These are phyloP conservation scores for Euclidia mi DNA, from an alignment of 2,888 invertebrate species.

Conservation along the genomic window DNA sequence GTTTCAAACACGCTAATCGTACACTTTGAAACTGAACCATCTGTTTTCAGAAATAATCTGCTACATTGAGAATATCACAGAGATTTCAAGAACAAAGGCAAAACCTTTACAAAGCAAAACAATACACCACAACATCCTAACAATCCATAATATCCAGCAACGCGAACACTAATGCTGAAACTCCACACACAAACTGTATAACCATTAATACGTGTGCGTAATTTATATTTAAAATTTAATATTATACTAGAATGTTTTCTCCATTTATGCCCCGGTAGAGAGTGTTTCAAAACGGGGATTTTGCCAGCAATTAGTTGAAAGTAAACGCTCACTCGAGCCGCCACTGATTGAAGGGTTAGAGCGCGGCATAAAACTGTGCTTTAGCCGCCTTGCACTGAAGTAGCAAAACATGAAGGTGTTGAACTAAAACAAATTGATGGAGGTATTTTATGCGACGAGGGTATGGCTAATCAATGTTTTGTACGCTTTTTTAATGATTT, in stretches of 20 bases:
- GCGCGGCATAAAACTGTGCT: constrained; percentile 42
- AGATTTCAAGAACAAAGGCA: too few species aligned
- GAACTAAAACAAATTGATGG: constrained; percentile 18
- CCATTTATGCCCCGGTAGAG: constrained; percentile 4
- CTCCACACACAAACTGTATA: constrained; percentile 19
- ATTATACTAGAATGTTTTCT: constrained; percentile 31
- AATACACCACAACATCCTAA: too few species aligned
- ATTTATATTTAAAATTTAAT: constrained; percentile 41
- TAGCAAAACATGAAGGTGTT: constrained; percentile 22
- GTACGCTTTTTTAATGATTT: too few species aligned
- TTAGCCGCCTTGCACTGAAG: constrained; percentile 38
- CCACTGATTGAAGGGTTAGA: constrained; percentile 40
- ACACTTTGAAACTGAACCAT: too few species aligned
- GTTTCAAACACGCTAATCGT: too few species aligned
- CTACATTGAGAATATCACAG: too few species aligned
- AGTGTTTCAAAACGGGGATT: constrained; percentile 40
- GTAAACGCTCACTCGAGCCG: constrained; percentile 49
- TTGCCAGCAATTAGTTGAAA: constrained; percentile 53
- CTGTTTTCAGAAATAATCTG: too few species aligned
- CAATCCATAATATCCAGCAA: too few species aligned
- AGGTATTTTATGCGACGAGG: background rate
- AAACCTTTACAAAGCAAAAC: too few species aligned
- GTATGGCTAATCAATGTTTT: constrained; percentile 11
- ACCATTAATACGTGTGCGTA: constrained; percentile 34
- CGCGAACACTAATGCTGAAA: background rate